phyloP scores from a whole-genome alignment of 2,797 vertebrate species.

The Iguana delicatissima region DNA sequence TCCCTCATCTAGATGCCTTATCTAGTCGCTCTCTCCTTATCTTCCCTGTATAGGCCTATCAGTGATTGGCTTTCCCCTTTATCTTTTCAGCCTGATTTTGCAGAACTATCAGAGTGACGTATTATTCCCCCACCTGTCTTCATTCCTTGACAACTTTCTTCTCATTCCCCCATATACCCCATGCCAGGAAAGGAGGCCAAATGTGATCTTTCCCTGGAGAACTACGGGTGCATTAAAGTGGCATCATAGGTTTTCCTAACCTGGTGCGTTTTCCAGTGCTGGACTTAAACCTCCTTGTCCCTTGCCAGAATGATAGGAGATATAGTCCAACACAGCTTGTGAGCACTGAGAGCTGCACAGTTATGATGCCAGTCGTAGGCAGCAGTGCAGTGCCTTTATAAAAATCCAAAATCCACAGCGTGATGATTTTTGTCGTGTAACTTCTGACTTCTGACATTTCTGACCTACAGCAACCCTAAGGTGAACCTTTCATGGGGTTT shows the following conservation, averaged over 20 bases:
- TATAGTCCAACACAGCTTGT: neutral
- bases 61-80: neutral
- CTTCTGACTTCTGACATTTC: too few species aligned
- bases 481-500: too few species aligned
- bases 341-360: too few species aligned
- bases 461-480: too few species aligned
- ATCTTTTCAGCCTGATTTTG: neutral
- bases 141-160: neutral
- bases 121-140: neutral
- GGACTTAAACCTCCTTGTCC: too few species aligned
- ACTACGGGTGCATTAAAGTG: neutral
- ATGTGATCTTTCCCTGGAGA: neutral
- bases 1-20: neutral
- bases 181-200: neutral
- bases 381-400: too few species aligned
- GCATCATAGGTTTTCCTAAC: neutral
- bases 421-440: too few species aligned
- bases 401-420: too few species aligned
- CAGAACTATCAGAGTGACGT: neutral
- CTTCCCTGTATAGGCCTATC: neutral
- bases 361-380: too few species aligned
- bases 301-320: neutral
- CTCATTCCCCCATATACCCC: neutral
- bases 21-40: neutral
- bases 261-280: neutral